Percentiles rank a stretch among this genome's conserved stretches.
These are phyloP conservation scores for Ophion slaviceki DNA, from an alignment of 2,888 invertebrate genomes.

Conservation along the genomic window DNA sequence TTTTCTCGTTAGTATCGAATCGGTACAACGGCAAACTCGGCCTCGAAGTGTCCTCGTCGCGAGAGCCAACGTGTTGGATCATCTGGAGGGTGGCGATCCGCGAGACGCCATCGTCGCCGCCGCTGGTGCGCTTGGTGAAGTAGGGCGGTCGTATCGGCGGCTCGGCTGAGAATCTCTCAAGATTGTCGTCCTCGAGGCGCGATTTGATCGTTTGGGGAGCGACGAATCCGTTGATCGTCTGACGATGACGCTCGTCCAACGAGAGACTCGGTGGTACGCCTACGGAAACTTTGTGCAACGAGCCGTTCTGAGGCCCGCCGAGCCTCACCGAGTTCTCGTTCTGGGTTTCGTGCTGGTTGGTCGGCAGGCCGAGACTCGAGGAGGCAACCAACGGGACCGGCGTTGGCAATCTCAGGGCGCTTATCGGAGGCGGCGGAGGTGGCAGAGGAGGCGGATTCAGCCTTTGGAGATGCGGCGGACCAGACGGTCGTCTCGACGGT, in stretches of 20 bases:
- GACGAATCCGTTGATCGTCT: constrained; percentile 24
- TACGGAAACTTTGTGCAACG: constrained; percentile 46
- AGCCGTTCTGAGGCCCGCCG: constrained; percentile 42
- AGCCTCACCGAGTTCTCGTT: constrained; percentile 51
- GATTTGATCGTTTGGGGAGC: constrained; percentile 66
- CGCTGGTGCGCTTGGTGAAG: constrained; percentile 82
- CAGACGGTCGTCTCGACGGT: constrained; percentile 64
- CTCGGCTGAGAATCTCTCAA: constrained; percentile 79
- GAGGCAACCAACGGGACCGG: constrained; percentile 69
- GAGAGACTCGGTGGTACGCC: constrained; percentile 52
- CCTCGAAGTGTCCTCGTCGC: constrained; percentile 69
- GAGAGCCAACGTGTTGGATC: constrained; percentile 85
- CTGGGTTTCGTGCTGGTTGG: constrained; percentile 84
- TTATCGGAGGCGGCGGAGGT: constrained; percentile 65
- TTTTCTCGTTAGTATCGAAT: constrained; percentile 77
- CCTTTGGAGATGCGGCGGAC: constrained; percentile 67
- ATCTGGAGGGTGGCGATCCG: constrained; percentile 88
- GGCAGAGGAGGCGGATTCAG: constrained; percentile 75
- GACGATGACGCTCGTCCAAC: constrained; percentile 68
- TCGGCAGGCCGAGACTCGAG: constrained; percentile 81
- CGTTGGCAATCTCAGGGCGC: constrained; percentile 72
- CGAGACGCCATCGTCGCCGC: constrained; percentile 81
- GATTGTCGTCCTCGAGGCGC: constrained; percentile 77
- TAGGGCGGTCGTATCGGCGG: constrained; percentile 83
- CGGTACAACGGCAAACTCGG: constrained; percentile 80